Evolutionary conservation across 2,113 vertebrate species (phyloP), one percentile per base, ranked within the genome.

Genomic region (Phocoena sinus): DNA sequence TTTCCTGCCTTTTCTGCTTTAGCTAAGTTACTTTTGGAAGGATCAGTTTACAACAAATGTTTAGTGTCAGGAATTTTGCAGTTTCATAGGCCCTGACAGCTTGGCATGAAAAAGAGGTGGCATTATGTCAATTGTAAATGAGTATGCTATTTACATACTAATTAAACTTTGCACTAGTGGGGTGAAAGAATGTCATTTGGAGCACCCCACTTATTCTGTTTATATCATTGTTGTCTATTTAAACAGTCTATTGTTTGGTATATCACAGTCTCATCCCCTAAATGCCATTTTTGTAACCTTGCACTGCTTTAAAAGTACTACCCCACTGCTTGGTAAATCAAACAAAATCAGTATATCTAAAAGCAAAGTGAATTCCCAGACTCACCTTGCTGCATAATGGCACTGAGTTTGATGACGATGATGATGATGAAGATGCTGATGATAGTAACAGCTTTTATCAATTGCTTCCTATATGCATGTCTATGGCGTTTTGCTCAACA

Each of bases 131-230:
- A 95, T 97, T 97, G 91, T 98, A 97, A 98, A 97, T 83, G 94
- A 97, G 91, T 96, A 97, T 97, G 93, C 97, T 98, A 96, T 98
- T 98, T 98, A 97, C 97, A 95, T 97, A 94, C 97, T 98, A 98
- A 98, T 99, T 98, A 98, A 98, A 98, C 98, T 97, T 96, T 98
- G 96, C 73, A 95, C 93, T 97, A 96, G 91, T 68, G 17, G 89
- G 95, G 95, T 98, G 97, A 98, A 97, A 94, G 95, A 98, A 92
- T 97, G 96, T 96, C 96, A 97, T 82, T 92, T 94, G 97, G 96
- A 98, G 81, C 50, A 47, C 84, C 80, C 17, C 93, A 91, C 58
- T 14, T 96, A 96, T 97, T 98, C 96, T 98, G 44, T 97, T 94
- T 84, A 38, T 90, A 81, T 92, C 96, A 82, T 73, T 95, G 89